Evolutionary conservation across 1,140 invertebrate species (phyloP).

Genomic region (Cydia splendana): DNA sequence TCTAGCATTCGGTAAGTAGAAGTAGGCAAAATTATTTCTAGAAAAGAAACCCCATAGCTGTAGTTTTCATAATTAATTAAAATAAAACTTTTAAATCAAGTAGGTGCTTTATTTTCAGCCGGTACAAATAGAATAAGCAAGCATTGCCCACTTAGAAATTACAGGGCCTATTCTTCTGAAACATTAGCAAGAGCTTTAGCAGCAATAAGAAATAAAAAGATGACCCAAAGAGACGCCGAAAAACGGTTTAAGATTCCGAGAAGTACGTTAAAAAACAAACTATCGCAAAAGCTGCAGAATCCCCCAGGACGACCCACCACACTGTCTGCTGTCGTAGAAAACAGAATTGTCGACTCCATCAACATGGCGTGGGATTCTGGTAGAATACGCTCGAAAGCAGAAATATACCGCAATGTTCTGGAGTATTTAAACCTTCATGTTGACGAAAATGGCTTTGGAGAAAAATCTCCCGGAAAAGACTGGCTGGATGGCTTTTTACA

Average conservation of each 20-base stretch:
- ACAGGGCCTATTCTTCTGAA: too few relatives aligned
- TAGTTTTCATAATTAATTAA: too few relatives aligned
- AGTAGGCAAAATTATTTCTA: too few relatives aligned
- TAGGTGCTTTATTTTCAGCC: too few relatives aligned
- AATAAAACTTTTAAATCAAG: too few relatives aligned
- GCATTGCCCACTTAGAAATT: background rate
- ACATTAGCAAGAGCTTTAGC: too few relatives aligned
- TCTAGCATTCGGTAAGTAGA: too few relatives aligned
- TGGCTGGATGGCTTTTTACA: background rate
- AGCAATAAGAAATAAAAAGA: background rate
- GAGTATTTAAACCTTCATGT: background rate
- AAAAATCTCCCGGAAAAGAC: background rate
- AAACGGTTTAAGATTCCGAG: background rate
- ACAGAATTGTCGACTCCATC: background rate
- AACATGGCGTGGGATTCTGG: background rate
- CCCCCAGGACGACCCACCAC: background rate
- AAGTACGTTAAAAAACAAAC: background rate
- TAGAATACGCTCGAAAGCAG: background rate
- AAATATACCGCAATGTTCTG: background rate
- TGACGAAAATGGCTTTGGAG: background rate
- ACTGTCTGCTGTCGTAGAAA: background rate
- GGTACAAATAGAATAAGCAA: too few relatives aligned
- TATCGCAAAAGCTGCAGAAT: background rate
- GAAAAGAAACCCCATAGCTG: too few relatives aligned
- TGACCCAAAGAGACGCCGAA: background rate